Evolutionary conservation across 2,888 invertebrate genomes (phyloP), one percentile per base, ranked within the genome.

Genomic region (Lycocerus yunnanus): DNA sequence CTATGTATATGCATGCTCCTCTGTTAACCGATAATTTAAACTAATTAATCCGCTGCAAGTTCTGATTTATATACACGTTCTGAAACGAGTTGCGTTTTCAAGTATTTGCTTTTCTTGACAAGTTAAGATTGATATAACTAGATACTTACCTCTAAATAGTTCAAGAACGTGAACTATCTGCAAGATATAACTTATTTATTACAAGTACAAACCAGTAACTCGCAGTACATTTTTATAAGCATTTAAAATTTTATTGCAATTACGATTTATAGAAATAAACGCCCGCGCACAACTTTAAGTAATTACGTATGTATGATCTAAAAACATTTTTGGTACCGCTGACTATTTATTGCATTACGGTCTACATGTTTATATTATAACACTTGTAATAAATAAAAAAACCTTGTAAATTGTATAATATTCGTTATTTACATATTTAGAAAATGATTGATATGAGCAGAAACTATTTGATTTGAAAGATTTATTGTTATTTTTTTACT

Each of bases 1-100:
- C 81, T 80, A 61, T 61, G 61, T 61, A 78, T 81, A 82, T 82
- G 83, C 82, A 79, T 82, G 79, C 78, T 77, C 81, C 78, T 82
- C 81, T 82, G 81, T 82, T 82, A 82, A 79, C 76, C 78, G 79
- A 78, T 84, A 81, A 83, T 84, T 83, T 84, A 84, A 82, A 82
- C 81, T 84, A 83, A 84, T 84, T 84, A 84, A 83, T 83, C 80
- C 79, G 78, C 81, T 74, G 73, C 78, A 76, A 70, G 79, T 73
- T 68, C 58, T 77, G 79, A 79, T 79, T 79, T 79, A 79, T 77
- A 66, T 68, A 21, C 65, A 16, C 43, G 74, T 75, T 73, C 67
- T 58, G 68, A 77, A 69, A 72, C 74, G 67, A 70, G 74, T 71
- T 65, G 73, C 71, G 24, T 76, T 76, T 71, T 71, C 61, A 43